phyloP scores from a whole-genome alignment of 2,888 invertebrate species.

The Pediacus dermestoides region DNA sequence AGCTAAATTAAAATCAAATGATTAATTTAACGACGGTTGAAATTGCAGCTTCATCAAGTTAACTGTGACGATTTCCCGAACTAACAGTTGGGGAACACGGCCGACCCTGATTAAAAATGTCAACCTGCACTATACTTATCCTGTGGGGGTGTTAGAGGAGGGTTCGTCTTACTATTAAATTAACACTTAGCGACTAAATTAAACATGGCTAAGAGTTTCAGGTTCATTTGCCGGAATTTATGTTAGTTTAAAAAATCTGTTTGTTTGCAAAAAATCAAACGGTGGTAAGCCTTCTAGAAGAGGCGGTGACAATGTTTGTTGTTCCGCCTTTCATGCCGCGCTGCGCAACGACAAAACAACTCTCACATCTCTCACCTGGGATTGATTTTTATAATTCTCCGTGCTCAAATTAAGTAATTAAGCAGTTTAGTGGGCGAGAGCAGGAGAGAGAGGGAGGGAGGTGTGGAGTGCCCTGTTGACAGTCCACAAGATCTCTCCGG shows the following conservation, averaged over 20 bases:
- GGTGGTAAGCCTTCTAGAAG: slow-evolving; percentile 23
- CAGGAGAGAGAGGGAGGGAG: too few species aligned
- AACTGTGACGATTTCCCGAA: slow-evolving; percentile 17
- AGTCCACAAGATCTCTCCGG: slow-evolving; percentile 8
- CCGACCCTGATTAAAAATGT: slow-evolving; percentile 34
- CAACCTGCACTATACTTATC: slow-evolving; percentile 33
- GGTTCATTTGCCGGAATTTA: too few species aligned
- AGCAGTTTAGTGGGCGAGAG: slow-evolving; percentile 15
- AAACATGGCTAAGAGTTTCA: too few species aligned
- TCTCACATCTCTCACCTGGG: slow-evolving; percentile 26
- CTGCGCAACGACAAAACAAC: slow-evolving; percentile 22
- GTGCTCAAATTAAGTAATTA: slow-evolving; percentile 28
- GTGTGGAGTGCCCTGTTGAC: slow-evolving; percentile 9
- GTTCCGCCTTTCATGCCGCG: slow-evolving; percentile 15
- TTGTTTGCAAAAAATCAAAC: too few species aligned
- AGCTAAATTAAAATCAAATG: slow-evolving; percentile 48
- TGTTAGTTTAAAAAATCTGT: too few species aligned
- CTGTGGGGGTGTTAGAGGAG: too few species aligned
- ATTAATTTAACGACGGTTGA: slow-evolving; percentile 46
- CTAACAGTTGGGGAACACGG: slow-evolving; percentile 23
- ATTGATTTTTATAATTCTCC: slow-evolving; percentile 30
- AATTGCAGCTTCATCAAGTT: slow-evolving; percentile 44
- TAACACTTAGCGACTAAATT: too few species aligned
- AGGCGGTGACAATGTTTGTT: slow-evolving; percentile 18
- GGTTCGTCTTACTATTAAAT: too few species aligned